Evolutionary conservation across 2,888 invertebrate genomes (phyloP).

Genomic region (Arrhopalites spinosus): DNA sequence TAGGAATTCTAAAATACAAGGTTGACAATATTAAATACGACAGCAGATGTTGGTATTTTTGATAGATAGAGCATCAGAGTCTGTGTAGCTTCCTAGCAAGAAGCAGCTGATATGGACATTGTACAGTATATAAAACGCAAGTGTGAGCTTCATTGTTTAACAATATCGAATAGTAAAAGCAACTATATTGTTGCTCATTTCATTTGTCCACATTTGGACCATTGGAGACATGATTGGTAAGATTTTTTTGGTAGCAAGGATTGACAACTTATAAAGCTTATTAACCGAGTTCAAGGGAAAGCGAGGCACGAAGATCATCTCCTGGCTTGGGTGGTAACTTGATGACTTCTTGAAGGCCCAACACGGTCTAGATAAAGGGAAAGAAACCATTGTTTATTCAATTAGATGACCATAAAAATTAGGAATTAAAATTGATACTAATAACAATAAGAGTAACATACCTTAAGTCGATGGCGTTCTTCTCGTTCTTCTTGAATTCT

Average conservation of each 20-base stretch:
- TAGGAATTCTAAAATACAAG: neutral
- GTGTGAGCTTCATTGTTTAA: neutral
- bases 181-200: neutral
- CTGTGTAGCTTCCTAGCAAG: neutral
- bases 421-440: too few species aligned
- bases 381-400: too few species aligned
- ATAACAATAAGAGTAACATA: too few species aligned
- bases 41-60: neutral
- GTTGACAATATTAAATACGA: neutral
- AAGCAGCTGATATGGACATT: neutral
- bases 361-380: slow-evolving; percentile 39
- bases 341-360: slow-evolving; percentile 54
- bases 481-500: slow-evolving; percentile 98
- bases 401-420: too few species aligned
- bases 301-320: slow-evolving; percentile 53
- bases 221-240: slow-evolving; percentile 2
- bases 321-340: slow-evolving; percentile 55
- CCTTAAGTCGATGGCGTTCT: slow-evolving; percentile 72
- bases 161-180: neutral
- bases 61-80: neutral
- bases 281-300: slow-evolving; percentile 56
- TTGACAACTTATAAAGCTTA: slow-evolving; percentile 43
- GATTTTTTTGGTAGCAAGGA: slow-evolving; percentile 31
- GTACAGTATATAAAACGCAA: neutral
- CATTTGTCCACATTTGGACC: neutral